These are phyloP conservation scores for Campoplex capitator DNA, from an alignment of 2,888 invertebrate species.

Conservation along the genomic window DNA sequence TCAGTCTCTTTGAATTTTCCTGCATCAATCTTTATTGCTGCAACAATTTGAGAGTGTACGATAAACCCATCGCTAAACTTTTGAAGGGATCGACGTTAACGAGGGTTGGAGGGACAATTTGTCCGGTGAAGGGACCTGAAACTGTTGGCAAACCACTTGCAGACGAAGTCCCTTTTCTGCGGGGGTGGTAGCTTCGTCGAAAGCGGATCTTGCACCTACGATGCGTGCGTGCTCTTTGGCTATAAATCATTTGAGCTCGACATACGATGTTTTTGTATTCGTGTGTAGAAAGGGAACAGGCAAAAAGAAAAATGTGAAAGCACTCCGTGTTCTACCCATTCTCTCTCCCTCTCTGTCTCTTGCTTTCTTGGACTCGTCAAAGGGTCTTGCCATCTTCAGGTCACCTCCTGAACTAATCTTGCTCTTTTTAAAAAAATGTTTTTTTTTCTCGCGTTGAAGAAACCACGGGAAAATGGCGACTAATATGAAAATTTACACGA, in stretches of 20 bases:
- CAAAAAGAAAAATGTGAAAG: slow-evolving; percentile 29
- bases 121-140: slow-evolving; percentile 29
- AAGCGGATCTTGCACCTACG: slow-evolving; percentile 62
- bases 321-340: slow-evolving; percentile 15
- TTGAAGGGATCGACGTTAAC: slow-evolving; percentile 51
- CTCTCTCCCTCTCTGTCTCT: slow-evolving; percentile 24
- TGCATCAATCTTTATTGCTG: neutral
- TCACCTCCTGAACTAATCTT: slow-evolving; percentile 9
- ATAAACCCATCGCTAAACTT: slow-evolving; percentile 27
- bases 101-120: slow-evolving; percentile 58
- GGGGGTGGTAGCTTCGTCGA: slow-evolving; percentile 76
- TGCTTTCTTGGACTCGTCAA: slow-evolving; percentile 9
- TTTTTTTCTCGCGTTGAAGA: neutral
- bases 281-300: slow-evolving; percentile 49
- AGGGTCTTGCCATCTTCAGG: neutral
- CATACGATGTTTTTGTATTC: slow-evolving; percentile 31
- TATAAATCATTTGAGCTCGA: slow-evolving; percentile 76
- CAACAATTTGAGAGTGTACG: neutral
- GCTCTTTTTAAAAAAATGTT: neutral
- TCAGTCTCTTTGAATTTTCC: neutral
- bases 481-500: too few relatives aligned
- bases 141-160: slow-evolving; percentile 29
- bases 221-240: slow-evolving; percentile 79
- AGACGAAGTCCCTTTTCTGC: slow-evolving; percentile 61
- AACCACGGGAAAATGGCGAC: neutral